These are phyloP conservation scores for Glossosoma conforme DNA, from an alignment of 1,140 invertebrate genomes.

Conservation along the genomic window DNA sequence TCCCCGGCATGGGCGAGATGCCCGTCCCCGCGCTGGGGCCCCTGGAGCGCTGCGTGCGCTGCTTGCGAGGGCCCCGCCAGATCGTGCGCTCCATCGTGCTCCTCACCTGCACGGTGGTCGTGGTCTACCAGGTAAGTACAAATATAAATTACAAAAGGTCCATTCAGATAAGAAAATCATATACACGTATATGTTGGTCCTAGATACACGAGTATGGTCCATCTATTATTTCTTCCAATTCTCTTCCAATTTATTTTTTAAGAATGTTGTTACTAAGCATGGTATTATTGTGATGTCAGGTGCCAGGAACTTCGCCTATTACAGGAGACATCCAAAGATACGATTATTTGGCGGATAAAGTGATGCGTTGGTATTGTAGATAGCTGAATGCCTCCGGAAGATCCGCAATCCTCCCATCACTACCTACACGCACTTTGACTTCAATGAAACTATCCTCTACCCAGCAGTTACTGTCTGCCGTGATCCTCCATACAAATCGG, in stretches of 20 bases:
- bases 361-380: conserved; percentile 38
- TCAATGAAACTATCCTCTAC: conserved; percentile 57
- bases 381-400: conserved; percentile 53
- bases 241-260: no score
- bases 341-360: no score
- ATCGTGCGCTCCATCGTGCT: conserved; percentile 43
- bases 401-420: conserved; percentile 54
- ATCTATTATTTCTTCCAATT: no score
- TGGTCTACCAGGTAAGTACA: conserved; percentile 37
- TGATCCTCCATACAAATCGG: conserved; percentile 54
- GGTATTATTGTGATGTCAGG: no score
- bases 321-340: background rate
- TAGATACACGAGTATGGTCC: no score
- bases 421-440: conserved; percentile 56
- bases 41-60: conserved; percentile 35
- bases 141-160: no score
- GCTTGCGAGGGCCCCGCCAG: conserved; percentile 42
- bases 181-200: no score
- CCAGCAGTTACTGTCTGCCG: conserved; percentile 59
- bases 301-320: no score
- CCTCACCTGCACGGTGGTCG: conserved; percentile 38
- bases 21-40: background rate
- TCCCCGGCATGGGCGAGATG: background rate
- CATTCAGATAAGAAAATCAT: no score
- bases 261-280: no score